These are phyloP conservation scores for Leucosticte australis DNA, from an alignment of 2,113 vertebrate genomes.

Conservation along the genomic window DNA sequence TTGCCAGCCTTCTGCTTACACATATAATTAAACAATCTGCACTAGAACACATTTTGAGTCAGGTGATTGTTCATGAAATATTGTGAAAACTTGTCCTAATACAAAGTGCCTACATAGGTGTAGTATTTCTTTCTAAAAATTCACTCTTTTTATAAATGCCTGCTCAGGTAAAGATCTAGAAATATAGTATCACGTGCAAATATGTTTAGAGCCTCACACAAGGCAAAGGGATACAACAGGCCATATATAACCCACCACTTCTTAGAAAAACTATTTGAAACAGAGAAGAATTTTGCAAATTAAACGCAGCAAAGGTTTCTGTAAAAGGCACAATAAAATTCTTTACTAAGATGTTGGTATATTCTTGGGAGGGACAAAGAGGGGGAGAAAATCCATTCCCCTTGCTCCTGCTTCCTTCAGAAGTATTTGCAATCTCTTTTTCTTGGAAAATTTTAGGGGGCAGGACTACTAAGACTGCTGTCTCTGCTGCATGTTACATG, in stretches of 20 bases:
- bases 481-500: background rate
- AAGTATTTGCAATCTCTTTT: slow-evolving; percentile 21
- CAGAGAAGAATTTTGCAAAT: slow-evolving; percentile 8
- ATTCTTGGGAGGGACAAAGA: background rate
- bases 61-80: background rate
- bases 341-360: background rate
- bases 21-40: background rate
- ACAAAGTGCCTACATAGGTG: background rate
- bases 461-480: slow-evolving; percentile 27
- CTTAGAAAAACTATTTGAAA: background rate
- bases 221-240: background rate
- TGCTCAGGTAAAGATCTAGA: background rate
- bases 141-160: background rate
- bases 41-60: background rate
- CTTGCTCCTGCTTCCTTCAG: background rate
- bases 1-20: background rate
- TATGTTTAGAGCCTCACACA: background rate
- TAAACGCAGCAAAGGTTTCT: background rate
- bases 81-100: background rate
- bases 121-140: background rate
- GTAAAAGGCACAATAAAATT: background rate
- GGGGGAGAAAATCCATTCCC: background rate
- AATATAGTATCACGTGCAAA: background rate
- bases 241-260: background rate
- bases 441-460: slow-evolving; percentile 30